Evolutionary conservation across 1,140 invertebrate genomes (phyloP), one percentile per base, ranked within the genome.

Genomic region (Teleogryllus occipitalis): DNA sequence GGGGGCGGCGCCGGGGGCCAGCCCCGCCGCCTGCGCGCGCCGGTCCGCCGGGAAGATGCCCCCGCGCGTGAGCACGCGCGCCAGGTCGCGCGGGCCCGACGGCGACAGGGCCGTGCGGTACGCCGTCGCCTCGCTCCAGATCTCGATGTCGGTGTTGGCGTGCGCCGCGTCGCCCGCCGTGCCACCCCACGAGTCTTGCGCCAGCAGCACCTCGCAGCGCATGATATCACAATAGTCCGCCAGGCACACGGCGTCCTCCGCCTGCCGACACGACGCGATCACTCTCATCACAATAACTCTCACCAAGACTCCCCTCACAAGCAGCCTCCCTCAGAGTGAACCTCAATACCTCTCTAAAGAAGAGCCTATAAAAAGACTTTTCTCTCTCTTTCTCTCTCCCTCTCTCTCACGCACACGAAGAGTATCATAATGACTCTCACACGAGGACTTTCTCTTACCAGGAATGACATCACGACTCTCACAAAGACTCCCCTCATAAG

Each of bases 181-280:
- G 90, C 27, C 87, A 49, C 89, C 89, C 79, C 88, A 87, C 48
- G 89, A 87, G 82, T 94, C 93, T 83, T 93, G 91, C 77, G 91
- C 92, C 79, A 91, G 88, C 79, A 96, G 87, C 18, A 98, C 94
- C 84, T 97, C 94, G 87, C 96, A 98, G 81, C 97, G 90, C 92
- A 97, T 82, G 98, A 39, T 39, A 39, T 87, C 96, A 89, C 96
- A 98, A 85, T 94, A 97, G 85, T 97, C 95, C 74, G 95, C 94
- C 81, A 97, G 88, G 85, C 96, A 98, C 82, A 97, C 92, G 76
- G 95, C 92, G 85, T 97, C 95, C 87, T 96, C 93, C 72, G 92
- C 93, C 95, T 97, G 83, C 15, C 22, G 7, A 78, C 78, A 39
- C 27, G 27, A 39, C 27, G 27, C 27, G 5, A 39, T 1, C 27